Percentiles rank a stretch among this genome's conserved stretches.
These are phyloP conservation scores for Achroia grisella DNA, from an alignment of 1,140 invertebrate species.

Conservation along the genomic window DNA sequence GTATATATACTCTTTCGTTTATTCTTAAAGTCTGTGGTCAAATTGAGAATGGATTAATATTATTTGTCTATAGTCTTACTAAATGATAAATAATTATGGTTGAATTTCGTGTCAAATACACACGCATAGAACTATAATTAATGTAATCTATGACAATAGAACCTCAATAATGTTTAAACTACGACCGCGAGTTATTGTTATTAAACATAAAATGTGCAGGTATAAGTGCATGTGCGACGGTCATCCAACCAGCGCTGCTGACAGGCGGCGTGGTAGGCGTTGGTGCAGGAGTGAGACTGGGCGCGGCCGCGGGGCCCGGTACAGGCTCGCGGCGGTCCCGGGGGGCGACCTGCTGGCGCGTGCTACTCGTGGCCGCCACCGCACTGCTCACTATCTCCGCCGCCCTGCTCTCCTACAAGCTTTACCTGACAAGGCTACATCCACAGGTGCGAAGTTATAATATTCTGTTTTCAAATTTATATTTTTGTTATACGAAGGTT, in stretches of 20 bases:
- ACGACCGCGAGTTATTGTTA: too few relatives aligned
- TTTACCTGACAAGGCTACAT: conserved; percentile 20
- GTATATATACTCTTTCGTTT: too few relatives aligned
- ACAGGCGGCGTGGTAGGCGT: conserved; percentile 27
- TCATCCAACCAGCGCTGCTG: conserved; percentile 54
- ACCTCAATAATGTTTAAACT: too few relatives aligned
- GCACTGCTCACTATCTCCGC: conserved; percentile 37
- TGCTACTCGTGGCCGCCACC: conserved; percentile 27
- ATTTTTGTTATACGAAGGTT: too few relatives aligned
- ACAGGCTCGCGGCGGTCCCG: conserved; percentile 8
- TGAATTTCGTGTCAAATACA: too few relatives aligned
- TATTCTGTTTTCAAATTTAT: not conserved
- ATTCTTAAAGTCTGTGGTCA: too few relatives aligned
- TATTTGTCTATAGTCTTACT: too few relatives aligned
- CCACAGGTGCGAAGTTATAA: conserved; percentile 24
- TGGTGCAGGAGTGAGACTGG: conserved; percentile 2
- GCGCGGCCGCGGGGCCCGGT: conserved; percentile 12
- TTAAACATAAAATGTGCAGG: too few relatives aligned
- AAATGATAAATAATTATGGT: too few relatives aligned
- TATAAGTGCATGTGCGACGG: conserved; percentile 32
- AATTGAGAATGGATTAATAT: too few relatives aligned
- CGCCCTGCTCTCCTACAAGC: conserved; percentile 36
- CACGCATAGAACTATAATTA: too few relatives aligned
- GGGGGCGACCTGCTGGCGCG: conserved; percentile 8
- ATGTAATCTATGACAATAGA: too few relatives aligned